A percentile compares a stretch with the other conserved stretches of the same genome.
These are phyloP conservation scores for Actinia tenebrosa DNA, from an alignment of 64 coral and sea anemone genomes.

Conservation along the genomic window DNA sequence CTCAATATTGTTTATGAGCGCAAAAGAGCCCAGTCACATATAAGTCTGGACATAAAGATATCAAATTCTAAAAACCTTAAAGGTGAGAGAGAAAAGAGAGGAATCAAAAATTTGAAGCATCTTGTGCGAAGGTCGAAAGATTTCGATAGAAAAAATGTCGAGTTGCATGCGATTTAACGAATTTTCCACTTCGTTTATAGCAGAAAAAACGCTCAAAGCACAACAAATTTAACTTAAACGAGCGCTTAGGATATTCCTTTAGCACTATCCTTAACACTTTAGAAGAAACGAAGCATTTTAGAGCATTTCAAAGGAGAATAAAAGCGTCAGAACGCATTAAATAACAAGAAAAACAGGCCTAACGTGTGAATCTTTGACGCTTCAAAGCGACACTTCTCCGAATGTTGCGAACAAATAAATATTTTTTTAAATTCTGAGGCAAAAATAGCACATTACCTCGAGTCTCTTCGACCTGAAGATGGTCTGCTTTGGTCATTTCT, in stretches of 20 bases:
- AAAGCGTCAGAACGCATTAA: not conserved
- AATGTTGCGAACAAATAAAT: not conserved
- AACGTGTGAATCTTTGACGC: not conserved
- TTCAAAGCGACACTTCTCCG: not conserved
- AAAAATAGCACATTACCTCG: not conserved
- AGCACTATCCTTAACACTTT: not conserved
- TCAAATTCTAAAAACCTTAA: too few relatives aligned
- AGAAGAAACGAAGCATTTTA: not conserved
- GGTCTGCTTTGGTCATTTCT: slow-evolving; percentile 18
- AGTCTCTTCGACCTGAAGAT: not conserved
- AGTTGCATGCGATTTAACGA: too few relatives aligned
- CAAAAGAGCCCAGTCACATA: not conserved
- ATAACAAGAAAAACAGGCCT: not conserved
- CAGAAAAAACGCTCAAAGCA: not conserved
- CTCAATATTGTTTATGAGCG: not conserved
- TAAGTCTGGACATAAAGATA: not conserved
- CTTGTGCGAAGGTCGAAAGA: too few relatives aligned
- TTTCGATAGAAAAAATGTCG: too few relatives aligned
- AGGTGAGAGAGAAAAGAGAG: too few relatives aligned
- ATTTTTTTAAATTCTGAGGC: not conserved
- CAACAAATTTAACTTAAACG: not conserved
- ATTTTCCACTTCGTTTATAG: not conserved
- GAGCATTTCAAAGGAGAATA: not conserved
- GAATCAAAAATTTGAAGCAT: too few relatives aligned
- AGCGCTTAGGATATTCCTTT: not conserved